These are phyloP conservation scores for Pipra filicauda DNA, from an alignment of 2,113 vertebrate species.

Conservation along the genomic window DNA sequence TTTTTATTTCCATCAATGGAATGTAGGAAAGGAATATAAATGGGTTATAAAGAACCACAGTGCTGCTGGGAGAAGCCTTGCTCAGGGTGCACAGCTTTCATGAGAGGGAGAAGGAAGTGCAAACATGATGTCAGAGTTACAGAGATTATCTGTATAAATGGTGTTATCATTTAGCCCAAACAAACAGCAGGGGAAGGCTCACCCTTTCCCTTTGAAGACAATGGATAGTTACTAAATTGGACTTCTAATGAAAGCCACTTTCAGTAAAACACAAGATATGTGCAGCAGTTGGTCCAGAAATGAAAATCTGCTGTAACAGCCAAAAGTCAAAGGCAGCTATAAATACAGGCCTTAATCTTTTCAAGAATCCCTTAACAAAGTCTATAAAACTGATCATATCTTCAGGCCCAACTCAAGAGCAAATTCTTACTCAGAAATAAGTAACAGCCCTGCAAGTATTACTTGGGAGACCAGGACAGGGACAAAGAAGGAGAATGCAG, in stretches of 20 bases:
- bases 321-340: slow-evolving; percentile 59
- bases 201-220: slow-evolving; percentile 15
- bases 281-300: slow-evolving; percentile 18
- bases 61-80: slow-evolving; percentile 5
- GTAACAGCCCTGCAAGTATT: background rate
- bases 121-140: slow-evolving; percentile 14
- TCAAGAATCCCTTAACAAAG: slow-evolving; percentile 42
- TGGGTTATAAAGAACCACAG: background rate
- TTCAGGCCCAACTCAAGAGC: slow-evolving; percentile 17
- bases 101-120: slow-evolving; percentile 34
- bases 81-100: background rate
- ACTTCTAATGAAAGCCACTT: slow-evolving; percentile 27
- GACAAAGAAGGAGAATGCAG: background rate
- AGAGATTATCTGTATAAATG: slow-evolving; percentile 31
- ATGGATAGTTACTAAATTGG: background rate
- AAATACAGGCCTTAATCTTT: slow-evolving; percentile 34
- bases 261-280: background rate
- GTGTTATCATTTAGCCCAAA: slow-evolving; percentile 51
- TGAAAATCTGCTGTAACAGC: slow-evolving; percentile 21
- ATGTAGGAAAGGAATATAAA: slow-evolving; percentile 17
- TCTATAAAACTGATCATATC: slow-evolving; percentile 53
- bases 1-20: slow-evolving; percentile 25
- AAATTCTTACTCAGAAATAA: slow-evolving; percentile 40
- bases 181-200: slow-evolving; percentile 10
- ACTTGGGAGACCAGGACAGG: background rate